Evolutionary conservation across 2,113 vertebrate species (phyloP).

Genomic region (Apus apus): DNA sequence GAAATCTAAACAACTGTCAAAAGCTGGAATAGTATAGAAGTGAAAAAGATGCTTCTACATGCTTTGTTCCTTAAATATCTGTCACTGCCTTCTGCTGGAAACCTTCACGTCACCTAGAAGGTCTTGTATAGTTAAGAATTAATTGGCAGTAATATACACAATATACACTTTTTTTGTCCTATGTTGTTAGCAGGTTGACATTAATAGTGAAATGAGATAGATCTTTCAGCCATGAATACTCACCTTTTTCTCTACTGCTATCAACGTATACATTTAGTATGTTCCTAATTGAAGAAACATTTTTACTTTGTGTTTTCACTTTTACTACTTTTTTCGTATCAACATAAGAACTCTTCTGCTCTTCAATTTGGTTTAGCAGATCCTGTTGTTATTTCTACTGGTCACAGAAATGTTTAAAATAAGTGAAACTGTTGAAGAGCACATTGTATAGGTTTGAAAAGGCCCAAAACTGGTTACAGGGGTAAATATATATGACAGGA

Average conservation of each 20-base stretch:
- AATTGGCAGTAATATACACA: neutral
- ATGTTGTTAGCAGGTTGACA: neutral
- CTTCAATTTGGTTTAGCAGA: neutral
- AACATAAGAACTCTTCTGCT: neutral
- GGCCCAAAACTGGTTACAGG: neutral
- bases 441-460: neutral
- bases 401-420: neutral
- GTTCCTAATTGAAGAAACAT: neutral
- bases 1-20: neutral
- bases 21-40: neutral
- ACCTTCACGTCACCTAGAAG: neutral
- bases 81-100: neutral
- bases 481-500: neutral
- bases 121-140: neutral
- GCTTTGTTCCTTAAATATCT: neutral
- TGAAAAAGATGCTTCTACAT: neutral
- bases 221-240: neutral
- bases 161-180: neutral
- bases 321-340: neutral
- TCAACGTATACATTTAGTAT: neutral
- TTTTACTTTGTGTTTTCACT: neutral
- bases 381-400: neutral
- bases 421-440: neutral
- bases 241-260: neutral
- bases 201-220: neutral